Conservation (phyloP, 2,113 vertebrate species). For the Fregata magnificens region DNA sequence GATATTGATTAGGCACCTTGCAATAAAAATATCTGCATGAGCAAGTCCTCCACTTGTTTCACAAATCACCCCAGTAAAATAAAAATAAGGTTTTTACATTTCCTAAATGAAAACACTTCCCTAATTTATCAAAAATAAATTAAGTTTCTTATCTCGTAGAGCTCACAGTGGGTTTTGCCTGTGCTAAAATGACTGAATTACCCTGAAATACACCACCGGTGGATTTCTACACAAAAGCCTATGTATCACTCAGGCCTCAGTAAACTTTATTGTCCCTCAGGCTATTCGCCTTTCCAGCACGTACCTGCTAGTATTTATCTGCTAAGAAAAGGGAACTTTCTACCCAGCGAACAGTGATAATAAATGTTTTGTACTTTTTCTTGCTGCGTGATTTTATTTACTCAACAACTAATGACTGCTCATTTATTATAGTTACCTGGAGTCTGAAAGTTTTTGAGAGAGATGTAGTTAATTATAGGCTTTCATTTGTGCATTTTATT, state of each 20-base stretch:
- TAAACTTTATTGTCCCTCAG: conserved; percentile 34
- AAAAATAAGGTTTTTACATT: neutral
- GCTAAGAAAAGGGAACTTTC: neutral
- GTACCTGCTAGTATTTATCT: conserved; percentile 43
- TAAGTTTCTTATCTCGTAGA: neutral
- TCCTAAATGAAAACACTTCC: neutral
- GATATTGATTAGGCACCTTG: neutral
- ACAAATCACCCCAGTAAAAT: neutral
- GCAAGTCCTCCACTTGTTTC: neutral
- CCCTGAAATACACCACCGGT: neutral
- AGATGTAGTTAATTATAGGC: neutral
- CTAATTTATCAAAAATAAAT: neutral
- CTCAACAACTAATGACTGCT: conserved; percentile 11
- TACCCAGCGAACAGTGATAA: neutral
- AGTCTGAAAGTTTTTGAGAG: conserved; percentile 3
- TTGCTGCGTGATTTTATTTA: conserved; percentile 17
- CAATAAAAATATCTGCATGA: conserved; percentile 3
- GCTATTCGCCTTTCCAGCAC: neutral
- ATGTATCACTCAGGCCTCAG: conserved; percentile 1
- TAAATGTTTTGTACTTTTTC: neutral
- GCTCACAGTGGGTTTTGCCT: neutral
- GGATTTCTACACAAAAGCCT: neutral
- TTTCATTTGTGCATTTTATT: conserved; percentile 37
- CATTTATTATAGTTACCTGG: conserved; percentile 30
- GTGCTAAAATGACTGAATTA: neutral